Conservation (phyloP, 2,113 vertebrate species). For the Scomber japonicus region DNA sequence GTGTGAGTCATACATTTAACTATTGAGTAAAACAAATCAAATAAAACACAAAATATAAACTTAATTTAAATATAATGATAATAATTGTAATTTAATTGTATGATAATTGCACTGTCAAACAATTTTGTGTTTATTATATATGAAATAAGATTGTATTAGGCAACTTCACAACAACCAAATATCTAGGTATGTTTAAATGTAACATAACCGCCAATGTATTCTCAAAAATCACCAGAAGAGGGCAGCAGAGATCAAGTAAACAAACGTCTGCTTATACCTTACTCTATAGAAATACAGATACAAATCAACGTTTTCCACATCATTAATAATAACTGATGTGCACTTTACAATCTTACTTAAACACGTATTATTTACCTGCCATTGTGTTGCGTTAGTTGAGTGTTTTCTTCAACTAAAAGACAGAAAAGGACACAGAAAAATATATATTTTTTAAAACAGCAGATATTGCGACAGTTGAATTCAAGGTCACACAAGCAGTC, state of each 20-base stretch:
- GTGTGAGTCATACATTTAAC: neutral
- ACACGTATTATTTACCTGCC: conserved; percentile 84
- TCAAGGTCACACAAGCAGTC: neutral
- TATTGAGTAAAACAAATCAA: neutral
- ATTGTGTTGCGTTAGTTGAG: conserved; percentile 78
- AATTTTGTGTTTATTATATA: neutral
- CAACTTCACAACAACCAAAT: no score
- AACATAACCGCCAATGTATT: conserved; percentile 19
- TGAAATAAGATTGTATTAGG: no score
- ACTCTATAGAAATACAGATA: neutral
- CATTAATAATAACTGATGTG: neutral
- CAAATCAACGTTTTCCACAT: neutral
- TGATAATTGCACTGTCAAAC: neutral
- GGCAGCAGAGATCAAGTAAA: conserved; percentile 53
- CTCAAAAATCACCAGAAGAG: conserved; percentile 59
- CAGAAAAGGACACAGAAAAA: conserved; percentile 46
- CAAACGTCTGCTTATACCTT: no score
- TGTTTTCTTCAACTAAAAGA: conserved; percentile 73
- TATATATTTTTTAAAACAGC: neutral
- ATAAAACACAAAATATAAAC: neutral
- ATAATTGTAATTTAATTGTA: no score
- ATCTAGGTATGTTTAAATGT: neutral
- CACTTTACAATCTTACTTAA: neutral
- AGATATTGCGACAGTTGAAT: neutral
- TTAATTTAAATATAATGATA: neutral